Conservation (phyloP, 2,797 vertebrate genomes). For the Hylomyscus alleni region DNA sequence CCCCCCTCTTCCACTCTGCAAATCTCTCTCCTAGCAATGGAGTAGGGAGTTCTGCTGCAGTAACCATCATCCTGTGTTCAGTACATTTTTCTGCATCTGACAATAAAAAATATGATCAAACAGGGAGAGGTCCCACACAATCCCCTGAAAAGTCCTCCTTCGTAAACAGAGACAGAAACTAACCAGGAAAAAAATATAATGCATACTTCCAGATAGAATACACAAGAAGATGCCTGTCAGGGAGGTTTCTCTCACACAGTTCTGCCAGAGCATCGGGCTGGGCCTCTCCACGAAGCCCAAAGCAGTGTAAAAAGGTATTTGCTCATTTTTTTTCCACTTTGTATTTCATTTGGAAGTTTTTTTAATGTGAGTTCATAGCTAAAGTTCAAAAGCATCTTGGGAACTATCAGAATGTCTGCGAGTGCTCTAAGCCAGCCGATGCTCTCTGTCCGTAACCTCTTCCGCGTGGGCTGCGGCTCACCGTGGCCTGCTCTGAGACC, state of each 20-base stretch:
- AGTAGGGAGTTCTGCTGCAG: background rate
- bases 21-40: background rate
- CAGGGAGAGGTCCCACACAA: background rate
- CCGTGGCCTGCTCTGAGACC: background rate
- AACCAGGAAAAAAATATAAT: background rate
- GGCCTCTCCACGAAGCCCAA: background rate
- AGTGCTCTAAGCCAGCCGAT: background rate
- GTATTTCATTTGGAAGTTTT: background rate
- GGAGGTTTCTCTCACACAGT: background rate
- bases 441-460: background rate
- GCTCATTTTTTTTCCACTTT: background rate
- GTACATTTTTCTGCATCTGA: constrained; percentile 16
- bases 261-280: background rate
- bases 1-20: background rate
- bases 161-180: constrained; percentile 20
- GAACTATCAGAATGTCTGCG: background rate
- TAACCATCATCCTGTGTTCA: background rate
- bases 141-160: background rate
- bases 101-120: constrained; percentile 39
- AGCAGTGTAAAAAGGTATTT: background rate
- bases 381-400: background rate
- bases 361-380: background rate
- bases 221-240: background rate
- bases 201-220: background rate
- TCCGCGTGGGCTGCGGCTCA: background rate